A percentile compares a stretch with the other conserved stretches of the same genome.
Conservation (phyloP, 2,113 vertebrate genomes). For the Crotalus viridis region DNA sequence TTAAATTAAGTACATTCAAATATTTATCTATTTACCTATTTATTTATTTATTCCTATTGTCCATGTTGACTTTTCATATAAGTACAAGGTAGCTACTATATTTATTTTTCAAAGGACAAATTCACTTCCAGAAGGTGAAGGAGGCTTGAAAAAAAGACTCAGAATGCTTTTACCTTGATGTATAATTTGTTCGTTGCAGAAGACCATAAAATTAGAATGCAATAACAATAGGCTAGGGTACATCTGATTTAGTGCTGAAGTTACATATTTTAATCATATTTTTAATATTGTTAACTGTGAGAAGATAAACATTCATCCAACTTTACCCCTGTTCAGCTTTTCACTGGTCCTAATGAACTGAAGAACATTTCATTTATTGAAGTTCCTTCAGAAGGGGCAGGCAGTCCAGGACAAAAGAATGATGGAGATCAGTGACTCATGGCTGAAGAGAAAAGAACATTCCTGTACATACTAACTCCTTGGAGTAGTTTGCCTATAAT, state of each 20-base stretch:
- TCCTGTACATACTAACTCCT: not conserved
- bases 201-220: not conserved
- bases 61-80: slow-evolving; percentile 27
- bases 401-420: not conserved
- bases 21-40: no score
- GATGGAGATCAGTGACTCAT: not conserved
- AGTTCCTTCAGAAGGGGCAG: not conserved
- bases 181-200: slow-evolving; percentile 39
- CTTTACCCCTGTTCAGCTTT: not conserved
- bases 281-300: not conserved
- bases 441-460: not conserved
- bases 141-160: slow-evolving; percentile 41
- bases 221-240: not conserved
- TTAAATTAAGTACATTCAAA: no score
- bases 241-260: not conserved
- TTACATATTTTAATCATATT: not conserved
- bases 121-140: slow-evolving; percentile 49
- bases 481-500: not conserved
- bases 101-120: slow-evolving; percentile 22
- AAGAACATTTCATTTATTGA: not conserved
- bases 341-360: not conserved
- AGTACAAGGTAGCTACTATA: slow-evolving; percentile 38
- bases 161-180: slow-evolving; percentile 51
- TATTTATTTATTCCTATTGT: slow-evolving; percentile 21
- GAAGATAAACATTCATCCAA: not conserved